Base-by-base conservation (phyloP, 1,140 invertebrate genomes). In the Pseudomyrmex dendroicus region DNA sequence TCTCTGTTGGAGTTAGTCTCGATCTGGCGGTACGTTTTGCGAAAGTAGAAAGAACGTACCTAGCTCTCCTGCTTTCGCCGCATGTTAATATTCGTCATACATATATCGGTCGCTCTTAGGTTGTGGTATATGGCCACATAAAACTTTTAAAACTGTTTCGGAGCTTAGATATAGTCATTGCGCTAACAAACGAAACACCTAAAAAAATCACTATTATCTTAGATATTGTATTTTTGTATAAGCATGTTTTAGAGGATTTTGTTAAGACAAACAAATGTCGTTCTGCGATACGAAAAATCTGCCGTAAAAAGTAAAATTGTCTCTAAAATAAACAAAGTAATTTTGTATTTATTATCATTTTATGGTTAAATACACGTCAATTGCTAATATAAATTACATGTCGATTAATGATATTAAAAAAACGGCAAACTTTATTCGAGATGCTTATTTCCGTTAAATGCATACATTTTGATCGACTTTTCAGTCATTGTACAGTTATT, bases 171-270 rank as follows among this genome's bases (percentile, higher is more conserved):
- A 35, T 35, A 35, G 57, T 91, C 86, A 89, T 90, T 90, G 86
- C 84, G 85, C 88, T 85, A 87, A 89, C 67, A 82, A 82, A 52
- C 59, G 78, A 83, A 54, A 61, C 78, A 86, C 67, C 73, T 68
- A 52, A 10, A 35, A 15, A 74, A 10, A 48, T n/a, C n/a, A 48
- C 15, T 48, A 82, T 89, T 86, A 86, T 87, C 89, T 35, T 87
- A 84, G 86, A 86, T 85, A 91, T 89, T 91, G 89, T 90, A 84
- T 88, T 90, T 86, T 88, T 91, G 86, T 85, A 35, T 35, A 84
- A 63, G 68, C 84, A 73, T 90, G 86, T 77, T 67, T 90, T 77
- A 84, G 74, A 85, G 59, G 73, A 88, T 84, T 35, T 35, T 88
- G 84, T 83, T 87, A 90, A 84, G 83, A 77, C 63, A 83, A 35